Percentiles rank a stretch among this genome's conserved stretches.
Evolutionary conservation across 2,888 invertebrate genomes (phyloP).

Genomic region (Acrobasis consociella): DNA sequence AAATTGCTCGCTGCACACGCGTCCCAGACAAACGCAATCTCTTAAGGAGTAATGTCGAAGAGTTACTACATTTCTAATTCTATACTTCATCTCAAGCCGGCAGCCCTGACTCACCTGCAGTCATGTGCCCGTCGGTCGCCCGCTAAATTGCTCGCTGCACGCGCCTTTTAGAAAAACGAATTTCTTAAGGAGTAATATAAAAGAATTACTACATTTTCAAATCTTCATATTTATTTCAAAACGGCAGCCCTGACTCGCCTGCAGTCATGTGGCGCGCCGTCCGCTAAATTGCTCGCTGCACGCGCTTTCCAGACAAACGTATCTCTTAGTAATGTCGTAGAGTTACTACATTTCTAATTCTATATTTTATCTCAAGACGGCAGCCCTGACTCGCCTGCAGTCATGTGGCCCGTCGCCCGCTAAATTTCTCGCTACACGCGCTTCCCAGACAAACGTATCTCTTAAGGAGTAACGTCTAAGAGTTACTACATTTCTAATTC

Average conservation of each 20-base stretch:
- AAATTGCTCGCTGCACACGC: too few species aligned
- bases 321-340: conserved; percentile 3
- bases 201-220: conserved; percentile 18
- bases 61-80: too few species aligned
- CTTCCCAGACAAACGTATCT: neutral
- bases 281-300: conserved; percentile 51
- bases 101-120: conserved; percentile 41
- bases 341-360: too few species aligned
- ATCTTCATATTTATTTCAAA: too few species aligned
- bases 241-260: neutral
- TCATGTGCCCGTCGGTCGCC: conserved; percentile 14
- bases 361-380: neutral
- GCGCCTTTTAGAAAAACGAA: conserved; percentile 46
- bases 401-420: neutral
- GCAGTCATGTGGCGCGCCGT: conserved; percentile 31
- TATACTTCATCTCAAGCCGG: conserved; percentile 24
- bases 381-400: neutral
- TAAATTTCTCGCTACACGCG: neutral
- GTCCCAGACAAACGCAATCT: too few species aligned
- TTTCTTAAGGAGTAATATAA: too few species aligned
- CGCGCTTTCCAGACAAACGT: conserved; percentile 46
- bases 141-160: conserved; percentile 56
- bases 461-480: too few species aligned
- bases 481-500: too few species aligned
- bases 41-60: too few species aligned